Percentiles rank a stretch among this genome's conserved stretches.
Conservation (phyloP, 1,140 invertebrate genomes). For the Leucophenga varia region DNA sequence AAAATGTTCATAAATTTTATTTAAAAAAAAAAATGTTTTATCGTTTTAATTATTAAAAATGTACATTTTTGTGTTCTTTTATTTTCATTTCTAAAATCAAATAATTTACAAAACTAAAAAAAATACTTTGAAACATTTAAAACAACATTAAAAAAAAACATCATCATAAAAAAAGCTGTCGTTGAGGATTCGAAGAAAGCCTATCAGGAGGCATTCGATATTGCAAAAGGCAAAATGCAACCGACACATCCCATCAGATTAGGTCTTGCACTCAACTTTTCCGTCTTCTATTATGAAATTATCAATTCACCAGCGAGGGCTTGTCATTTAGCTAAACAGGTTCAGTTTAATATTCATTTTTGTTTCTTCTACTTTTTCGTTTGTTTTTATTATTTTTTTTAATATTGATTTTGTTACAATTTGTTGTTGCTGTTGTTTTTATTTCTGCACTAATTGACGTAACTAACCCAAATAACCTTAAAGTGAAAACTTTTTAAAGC, state of each 20-base stretch:
- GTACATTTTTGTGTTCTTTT: conserved; percentile 24
- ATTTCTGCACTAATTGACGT: too few species aligned
- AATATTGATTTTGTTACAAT: conserved; percentile 16
- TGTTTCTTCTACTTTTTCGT: conserved; percentile 18
- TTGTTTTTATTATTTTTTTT: conserved; percentile 30
- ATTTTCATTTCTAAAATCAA: conserved; percentile 19
- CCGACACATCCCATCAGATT: conserved; percentile 96
- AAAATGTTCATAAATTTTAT: conserved; percentile 6
- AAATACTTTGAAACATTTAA: background rate
- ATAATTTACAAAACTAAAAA: conserved; percentile 17
- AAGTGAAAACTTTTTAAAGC: too few species aligned
- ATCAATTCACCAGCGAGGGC: conserved; percentile 95
- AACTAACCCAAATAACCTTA: too few species aligned
- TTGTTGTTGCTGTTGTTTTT: conserved; percentile 14
- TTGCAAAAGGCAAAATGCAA: conserved; percentile 97
- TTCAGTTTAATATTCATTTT: conserved; percentile 57
- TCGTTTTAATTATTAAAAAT: conserved; percentile 6
- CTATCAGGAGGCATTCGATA: conserved; percentile 98
- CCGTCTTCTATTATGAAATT: conserved; percentile 99
- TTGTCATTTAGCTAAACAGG: conserved; percentile 96
- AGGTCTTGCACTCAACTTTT: conserved; percentile 96
- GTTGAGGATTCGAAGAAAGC: conserved; percentile 98
- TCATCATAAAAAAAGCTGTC: conserved; percentile 70
- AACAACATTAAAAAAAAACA: conserved; percentile 11
- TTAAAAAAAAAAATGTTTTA: conserved; percentile 18